These are phyloP conservation scores for Cenopis cana DNA, from an alignment of 2,888 invertebrate species.

Conservation along the genomic window DNA sequence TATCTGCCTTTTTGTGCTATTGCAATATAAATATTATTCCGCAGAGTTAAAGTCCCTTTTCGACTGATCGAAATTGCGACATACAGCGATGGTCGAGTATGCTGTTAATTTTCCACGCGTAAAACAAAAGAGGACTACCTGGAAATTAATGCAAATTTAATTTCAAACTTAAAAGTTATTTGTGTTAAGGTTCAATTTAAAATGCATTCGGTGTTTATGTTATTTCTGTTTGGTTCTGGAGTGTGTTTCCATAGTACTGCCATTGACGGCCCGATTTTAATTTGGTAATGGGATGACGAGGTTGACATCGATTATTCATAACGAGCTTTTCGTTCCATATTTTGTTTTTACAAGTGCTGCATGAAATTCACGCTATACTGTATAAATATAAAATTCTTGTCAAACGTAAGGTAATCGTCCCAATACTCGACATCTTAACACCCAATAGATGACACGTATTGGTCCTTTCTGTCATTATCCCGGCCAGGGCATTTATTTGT, in stretches of 20 bases:
- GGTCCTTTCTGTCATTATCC: too few relatives aligned
- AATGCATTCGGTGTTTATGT: neutral
- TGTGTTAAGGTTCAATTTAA: neutral
- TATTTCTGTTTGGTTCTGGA: neutral
- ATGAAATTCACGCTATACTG: neutral
- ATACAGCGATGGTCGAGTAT: neutral
- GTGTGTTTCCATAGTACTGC: neutral
- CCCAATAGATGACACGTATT: too few relatives aligned
- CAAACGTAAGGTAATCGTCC: too few relatives aligned
- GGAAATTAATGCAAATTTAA: neutral
- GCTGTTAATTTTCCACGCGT: neutral
- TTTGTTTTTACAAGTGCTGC: neutral
- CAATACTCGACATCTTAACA: neutral
- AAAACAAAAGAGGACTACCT: neutral
- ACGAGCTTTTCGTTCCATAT: neutral
- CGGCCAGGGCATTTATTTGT: too few relatives aligned
- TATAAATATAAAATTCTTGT: neutral
- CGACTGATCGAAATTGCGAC: too few relatives aligned
- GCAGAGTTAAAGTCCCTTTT: neutral
- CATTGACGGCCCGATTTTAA: conserved; percentile 5
- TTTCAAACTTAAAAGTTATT: neutral
- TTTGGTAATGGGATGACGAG: conserved; percentile 9
- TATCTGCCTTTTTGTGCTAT: neutral
- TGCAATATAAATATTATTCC: neutral
- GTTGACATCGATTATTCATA: conserved; percentile 3